phyloP scores from a whole-genome alignment of 1,140 invertebrate species.

The Araneus ventricosus region DNA sequence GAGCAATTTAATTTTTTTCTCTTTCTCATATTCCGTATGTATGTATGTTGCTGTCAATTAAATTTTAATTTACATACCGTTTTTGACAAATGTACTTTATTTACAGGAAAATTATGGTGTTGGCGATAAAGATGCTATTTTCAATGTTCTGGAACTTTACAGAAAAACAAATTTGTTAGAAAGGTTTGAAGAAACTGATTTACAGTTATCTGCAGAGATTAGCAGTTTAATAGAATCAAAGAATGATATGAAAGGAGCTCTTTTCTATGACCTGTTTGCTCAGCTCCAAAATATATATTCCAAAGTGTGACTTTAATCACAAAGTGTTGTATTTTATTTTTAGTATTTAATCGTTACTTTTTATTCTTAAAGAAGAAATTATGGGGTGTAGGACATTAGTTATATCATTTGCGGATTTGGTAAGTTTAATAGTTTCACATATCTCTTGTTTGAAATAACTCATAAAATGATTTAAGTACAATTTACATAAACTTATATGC shows the following conservation, averaged over 20 bases:
- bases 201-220: neutral
- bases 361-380: too few species aligned
- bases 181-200: slow-evolving; percentile 15
- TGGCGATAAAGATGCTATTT: neutral
- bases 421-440: too few species aligned
- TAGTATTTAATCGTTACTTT: too few species aligned
- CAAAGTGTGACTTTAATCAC: neutral
- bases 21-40: too few species aligned
- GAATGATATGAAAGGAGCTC: neutral
- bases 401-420: too few species aligned
- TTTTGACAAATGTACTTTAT: neutral
- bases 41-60: neutral
- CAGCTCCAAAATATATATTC: neutral
- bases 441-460: too few species aligned
- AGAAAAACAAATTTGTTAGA: neutral
- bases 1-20: too few species aligned
- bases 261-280: slow-evolving; percentile 17
- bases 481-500: too few species aligned
- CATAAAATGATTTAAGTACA: too few species aligned
- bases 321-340: too few species aligned
- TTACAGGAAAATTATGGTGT: slow-evolving; percentile 29
- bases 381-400: too few species aligned
- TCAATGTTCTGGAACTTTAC: slow-evolving; percentile 2
- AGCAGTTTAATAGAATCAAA: neutral
- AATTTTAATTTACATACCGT: neutral